Base-by-base conservation (phyloP, 35 echinoderm and acorn worm species). In the Anneissia japonica region DNA sequence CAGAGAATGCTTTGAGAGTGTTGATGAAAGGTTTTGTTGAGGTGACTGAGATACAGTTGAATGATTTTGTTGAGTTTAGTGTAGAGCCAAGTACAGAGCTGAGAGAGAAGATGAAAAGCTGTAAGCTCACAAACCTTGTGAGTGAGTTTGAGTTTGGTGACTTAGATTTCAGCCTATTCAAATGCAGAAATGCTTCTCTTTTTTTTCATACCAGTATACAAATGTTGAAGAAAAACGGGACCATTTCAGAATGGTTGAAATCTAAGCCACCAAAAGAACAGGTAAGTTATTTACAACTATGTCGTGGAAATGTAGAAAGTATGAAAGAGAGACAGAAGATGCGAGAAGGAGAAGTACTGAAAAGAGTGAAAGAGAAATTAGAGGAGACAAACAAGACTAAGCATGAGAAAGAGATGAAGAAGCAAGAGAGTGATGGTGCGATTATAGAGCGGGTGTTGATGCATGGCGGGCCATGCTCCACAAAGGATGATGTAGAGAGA, bases 141-240 rank as follows among this genome's bases (percentile, higher is more conserved):
- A 84, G 80, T 23, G 88, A 90, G 73, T 90, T 37, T 3, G 40
- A 84, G 37, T 90, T 84, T 84, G 88, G 88, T 14, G 81, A 90
- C 21, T 76, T 90, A 12, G 88, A 90, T 76, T 84, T 84, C 35
- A 83, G 88, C 46, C 80, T 84, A 33, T 90, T 84, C 32, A 38
- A 74, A 28, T 28, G 88, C 7, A 74, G 74, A 26, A 81, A 84
- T 79, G 88, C 73, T 0, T 88, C 82, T 23, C 17, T 74, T 79
- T 75, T 90, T 28, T 90, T 34, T 35, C 82, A 84, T 23, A 77
- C 38, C 0, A 79, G 74, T 32, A 56, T 85, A 0, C 81, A 85
- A 46, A 84, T 88, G 77, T 37, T 81, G 0, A 84, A 90, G 21
- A 26, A 33, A 10, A 81, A 81, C 28, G 4, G 39, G 14, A 90